Percentiles rank a stretch among this genome's conserved stretches.
Conservation (phyloP, 2,888 invertebrate species). For the Dryomyza anilis region DNA sequence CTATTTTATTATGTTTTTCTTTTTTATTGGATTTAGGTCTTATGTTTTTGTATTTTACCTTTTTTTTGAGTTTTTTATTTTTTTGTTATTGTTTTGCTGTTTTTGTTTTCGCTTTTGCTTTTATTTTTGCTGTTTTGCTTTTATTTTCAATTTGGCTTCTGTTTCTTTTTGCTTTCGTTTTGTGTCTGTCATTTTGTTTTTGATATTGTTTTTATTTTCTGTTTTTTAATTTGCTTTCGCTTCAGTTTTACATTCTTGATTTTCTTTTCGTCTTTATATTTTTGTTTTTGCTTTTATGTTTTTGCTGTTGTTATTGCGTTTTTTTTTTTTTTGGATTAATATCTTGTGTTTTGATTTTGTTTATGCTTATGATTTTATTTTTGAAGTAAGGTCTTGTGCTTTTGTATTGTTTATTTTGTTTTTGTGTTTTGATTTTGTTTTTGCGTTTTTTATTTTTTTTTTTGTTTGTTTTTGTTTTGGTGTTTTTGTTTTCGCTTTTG, state of each 20-base stretch:
- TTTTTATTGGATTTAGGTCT: too few species aligned
- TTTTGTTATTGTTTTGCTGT: neutral
- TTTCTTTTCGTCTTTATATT: slow-evolving; percentile 14
- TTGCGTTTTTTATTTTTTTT: slow-evolving; percentile 17
- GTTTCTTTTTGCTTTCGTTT: too few species aligned
- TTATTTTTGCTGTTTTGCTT: neutral
- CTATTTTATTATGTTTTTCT: too few species aligned
- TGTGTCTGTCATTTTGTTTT: slow-evolving; percentile 23
- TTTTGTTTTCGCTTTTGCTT: neutral
- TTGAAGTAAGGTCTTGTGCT: too few species aligned
- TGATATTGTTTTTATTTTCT: slow-evolving; percentile 26
- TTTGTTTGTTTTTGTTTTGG: slow-evolving; percentile 31
- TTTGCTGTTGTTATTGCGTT: too few species aligned
- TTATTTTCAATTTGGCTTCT: neutral
- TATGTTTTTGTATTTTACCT: too few species aligned
- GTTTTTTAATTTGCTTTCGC: slow-evolving; percentile 9
- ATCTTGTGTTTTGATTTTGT: too few species aligned
- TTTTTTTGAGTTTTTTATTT: too few species aligned
- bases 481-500: slow-evolving; percentile 2
- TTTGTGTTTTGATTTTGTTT: neutral
- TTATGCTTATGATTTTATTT: neutral
- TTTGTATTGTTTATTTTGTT: too few species aligned
- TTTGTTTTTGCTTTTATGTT: neutral
- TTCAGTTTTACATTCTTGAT: slow-evolving; percentile 18
- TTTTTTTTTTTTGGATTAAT: too few species aligned